Percentiles rank a stretch among this genome's conserved stretches.
Conservation (phyloP, 2,113 vertebrate genomes). For the Elgaria multicarinata region DNA sequence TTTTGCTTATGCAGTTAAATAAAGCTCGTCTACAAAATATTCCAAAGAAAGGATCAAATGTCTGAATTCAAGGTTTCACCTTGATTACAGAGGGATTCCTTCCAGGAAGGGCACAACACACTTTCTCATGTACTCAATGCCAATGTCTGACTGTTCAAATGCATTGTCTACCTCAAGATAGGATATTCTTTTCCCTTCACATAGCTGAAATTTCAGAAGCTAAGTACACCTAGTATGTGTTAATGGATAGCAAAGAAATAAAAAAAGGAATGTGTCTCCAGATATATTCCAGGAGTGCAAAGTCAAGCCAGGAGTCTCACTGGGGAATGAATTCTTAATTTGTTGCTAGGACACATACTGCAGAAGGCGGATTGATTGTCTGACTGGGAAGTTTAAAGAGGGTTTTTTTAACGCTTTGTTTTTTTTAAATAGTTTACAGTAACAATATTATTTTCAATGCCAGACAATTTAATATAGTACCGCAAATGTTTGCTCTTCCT, state of each 20-base stretch:
- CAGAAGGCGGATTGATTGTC: slow-evolving; percentile 14
- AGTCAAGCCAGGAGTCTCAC: slow-evolving; percentile 42
- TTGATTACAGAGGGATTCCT: neutral
- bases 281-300: slow-evolving; percentile 15
- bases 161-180: neutral
- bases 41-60: neutral
- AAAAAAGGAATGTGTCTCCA: neutral
- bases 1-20: neutral
- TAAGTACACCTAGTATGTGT: neutral
- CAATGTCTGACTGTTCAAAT: no score
- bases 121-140: neutral
- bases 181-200: neutral
- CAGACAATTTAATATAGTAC: slow-evolving; percentile 15
- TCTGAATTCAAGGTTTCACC: neutral
- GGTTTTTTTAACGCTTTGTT: slow-evolving; percentile 4
- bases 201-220: neutral
- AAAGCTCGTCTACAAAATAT: neutral
- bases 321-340: slow-evolving; percentile 29
- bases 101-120: neutral
- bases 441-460: slow-evolving; percentile 28
- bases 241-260: neutral
- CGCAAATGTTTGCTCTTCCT: slow-evolving; percentile 9
- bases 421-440: neutral
- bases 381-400: slow-evolving; percentile 33
- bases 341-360: slow-evolving; percentile 36